Evolutionary conservation across 2,113 vertebrate species (phyloP), one percentile per base, ranked within the genome.

Genomic region (Furnarius figulus): DNA sequence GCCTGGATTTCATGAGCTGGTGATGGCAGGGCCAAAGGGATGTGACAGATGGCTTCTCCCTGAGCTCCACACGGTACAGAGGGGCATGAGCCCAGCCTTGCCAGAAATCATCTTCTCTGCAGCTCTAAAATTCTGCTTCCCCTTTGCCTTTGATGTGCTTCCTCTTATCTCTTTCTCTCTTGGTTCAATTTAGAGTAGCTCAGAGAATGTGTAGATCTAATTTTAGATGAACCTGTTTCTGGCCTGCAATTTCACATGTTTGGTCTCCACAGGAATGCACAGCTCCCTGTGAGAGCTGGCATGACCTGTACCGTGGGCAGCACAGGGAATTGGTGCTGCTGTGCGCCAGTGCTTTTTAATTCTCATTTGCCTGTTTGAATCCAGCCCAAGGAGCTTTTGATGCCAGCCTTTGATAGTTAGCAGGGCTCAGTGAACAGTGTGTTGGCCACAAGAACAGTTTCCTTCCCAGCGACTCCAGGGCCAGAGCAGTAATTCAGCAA

Each of bases 291-390:
- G 81, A 61, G 88, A 85, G 61, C 67, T 61, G 78, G 53, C 47
- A 9, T 11, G 49, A 8, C 2, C 59, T 18, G 25, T 16, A 5
- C 2, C 2, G n/a, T 31, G 49, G 53, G 67, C 0, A 0, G 47
- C 73, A 81, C 42, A 10, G 80, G 80, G 84, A 78, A 20, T 2
- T 19, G 46, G 22, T 79, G 66, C 82, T 91, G 40, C 89, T 87
- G 55, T 31, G 9, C 0, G 3, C 46, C 10, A 21, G 24, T 52
- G 47, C 85, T 49, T 92, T 90, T 76, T 68, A 40, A 22, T 75
- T 93, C 79, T 80, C 71, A 61, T 63, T 25, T 83, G 71, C 37
- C 87, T 27, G 3, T 63, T 91, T 91, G 85, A 79, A 82, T 78
- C 40, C 78, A 85, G 49, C 74, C 90, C 67, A 61, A 91, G 75